Conservation (phyloP, 37 sponge, comb jelly and placozoan genomes). For the Tethya wilhelma region DNA sequence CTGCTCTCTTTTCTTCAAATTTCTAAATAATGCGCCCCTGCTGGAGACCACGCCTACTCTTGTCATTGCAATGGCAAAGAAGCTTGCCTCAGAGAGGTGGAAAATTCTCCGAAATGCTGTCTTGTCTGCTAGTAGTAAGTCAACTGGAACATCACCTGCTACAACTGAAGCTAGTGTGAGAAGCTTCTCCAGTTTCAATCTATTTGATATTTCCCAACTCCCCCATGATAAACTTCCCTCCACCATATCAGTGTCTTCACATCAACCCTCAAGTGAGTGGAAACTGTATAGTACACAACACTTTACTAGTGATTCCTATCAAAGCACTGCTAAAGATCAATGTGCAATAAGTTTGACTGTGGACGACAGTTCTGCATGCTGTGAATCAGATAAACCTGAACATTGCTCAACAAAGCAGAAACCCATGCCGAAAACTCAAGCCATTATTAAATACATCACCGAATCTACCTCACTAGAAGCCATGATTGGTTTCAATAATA, state of each 20-base stretch:
- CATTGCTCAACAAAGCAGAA: too few relatives aligned
- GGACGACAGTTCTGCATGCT: not conserved
- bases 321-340: not conserved
- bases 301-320: not conserved
- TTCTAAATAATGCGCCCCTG: too few relatives aligned
- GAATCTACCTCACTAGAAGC: constrained; percentile 18
- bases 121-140: not conserved
- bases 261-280: too few relatives aligned
- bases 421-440: not conserved
- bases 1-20: too few relatives aligned
- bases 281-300: too few relatives aligned
- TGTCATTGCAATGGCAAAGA: too few relatives aligned
- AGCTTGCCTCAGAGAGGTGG: constrained; percentile 37
- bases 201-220: constrained; percentile 20
- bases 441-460: not conserved
- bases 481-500: constrained; percentile 77
- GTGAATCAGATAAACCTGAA: not conserved
- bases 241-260: too few relatives aligned
- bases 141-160: not conserved
- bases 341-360: not conserved
- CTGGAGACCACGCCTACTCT: too few relatives aligned
- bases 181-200: constrained; percentile 39
- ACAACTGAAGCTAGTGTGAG: constrained; percentile 40
- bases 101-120: constrained; percentile 42
- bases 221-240: too few relatives aligned